Base-by-base conservation (phyloP, 2,888 invertebrate species). In the Patella depressa region DNA sequence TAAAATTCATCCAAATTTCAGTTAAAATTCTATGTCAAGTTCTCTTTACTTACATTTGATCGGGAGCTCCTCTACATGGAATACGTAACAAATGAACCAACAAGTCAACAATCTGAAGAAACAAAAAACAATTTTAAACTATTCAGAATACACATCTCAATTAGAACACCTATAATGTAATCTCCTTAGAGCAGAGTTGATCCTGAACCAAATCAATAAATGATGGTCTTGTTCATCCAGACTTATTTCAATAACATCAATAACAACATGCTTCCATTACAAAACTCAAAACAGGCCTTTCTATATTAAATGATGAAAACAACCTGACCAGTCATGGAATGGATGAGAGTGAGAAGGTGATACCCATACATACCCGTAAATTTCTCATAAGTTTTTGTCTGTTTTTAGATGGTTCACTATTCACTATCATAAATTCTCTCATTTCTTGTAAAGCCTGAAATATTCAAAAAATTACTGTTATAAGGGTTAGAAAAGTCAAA, bases 371-470 rank as follows among this genome's bases (percentile, higher is more conserved):
- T 78, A 90, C 90, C 84, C 90, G 82, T n/a, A 91, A 86, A 81
- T 91, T 91, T 72, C 91, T 84, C 84, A 91, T 87, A 57, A 91
- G 86, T 77, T 91, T 91, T 82, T 91, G 91, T 65, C 91, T 75
- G 11, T 88, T 80, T 82, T 91, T 91, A 78, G 81, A 83, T 29
- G 91, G 90, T 24, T 87, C 88, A 71, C 89, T 88, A 80, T 91
- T 86, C 14, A 89, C 87, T 14, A 89, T 83, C 88, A 91, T 88
- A 78, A 88, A 91, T 4, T 84, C 80, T 57, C 86, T 86, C 82
- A 91, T 83, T 81, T 91, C 90, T 72, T 77, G 70, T 75, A 91
- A 75, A 2, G 89, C 88, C 88, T 89, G 78, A 19, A 83, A 59
- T 17, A 57, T 74, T 34, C 19, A 45, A 19, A 29, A 15, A 34